phyloP scores from a whole-genome alignment of 92 coral and sea anemone genomes.

The Palythoa grandis region DNA sequence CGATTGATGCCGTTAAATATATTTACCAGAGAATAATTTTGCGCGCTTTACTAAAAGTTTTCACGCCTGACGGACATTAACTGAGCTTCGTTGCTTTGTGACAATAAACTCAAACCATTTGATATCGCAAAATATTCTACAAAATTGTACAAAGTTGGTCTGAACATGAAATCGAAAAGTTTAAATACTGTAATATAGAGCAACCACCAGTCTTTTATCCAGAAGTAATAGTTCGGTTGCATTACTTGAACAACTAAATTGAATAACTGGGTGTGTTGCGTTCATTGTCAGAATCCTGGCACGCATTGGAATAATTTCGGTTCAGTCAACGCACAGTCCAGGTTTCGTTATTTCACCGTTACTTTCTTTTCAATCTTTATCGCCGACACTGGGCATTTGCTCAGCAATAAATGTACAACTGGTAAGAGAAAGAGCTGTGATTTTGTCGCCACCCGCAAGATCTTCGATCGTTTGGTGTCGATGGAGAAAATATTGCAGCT shows the following conservation, averaged over 20 bases:
- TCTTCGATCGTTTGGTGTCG: constrained; percentile 48
- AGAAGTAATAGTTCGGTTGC: constrained; percentile 2
- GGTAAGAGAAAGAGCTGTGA: constrained; percentile 37
- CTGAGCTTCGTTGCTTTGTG: background rate
- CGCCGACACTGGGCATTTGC: constrained; percentile 36
- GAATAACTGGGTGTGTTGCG: background rate
- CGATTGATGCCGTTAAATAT: background rate
- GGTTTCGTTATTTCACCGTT: background rate
- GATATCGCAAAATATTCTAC: background rate
- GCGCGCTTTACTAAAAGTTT: too few species aligned
- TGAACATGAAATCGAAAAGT: background rate
- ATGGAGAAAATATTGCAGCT: constrained; percentile 8
- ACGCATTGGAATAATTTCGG: background rate
- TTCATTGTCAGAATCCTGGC: background rate
- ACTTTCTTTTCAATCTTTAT: background rate
- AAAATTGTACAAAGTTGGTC: background rate
- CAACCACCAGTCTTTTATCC: constrained; percentile 41
- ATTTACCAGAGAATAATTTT: background rate
- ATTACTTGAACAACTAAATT: background rate
- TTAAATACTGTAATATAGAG: background rate
- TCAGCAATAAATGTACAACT: constrained; percentile 23
- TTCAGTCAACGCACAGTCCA: too few species aligned
- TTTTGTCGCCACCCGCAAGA: constrained; percentile 52
- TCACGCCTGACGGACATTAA: too few species aligned
- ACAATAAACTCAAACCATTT: background rate